Conservation (phyloP, 2,888 invertebrate genomes). For the Pedicia rivosa region DNA sequence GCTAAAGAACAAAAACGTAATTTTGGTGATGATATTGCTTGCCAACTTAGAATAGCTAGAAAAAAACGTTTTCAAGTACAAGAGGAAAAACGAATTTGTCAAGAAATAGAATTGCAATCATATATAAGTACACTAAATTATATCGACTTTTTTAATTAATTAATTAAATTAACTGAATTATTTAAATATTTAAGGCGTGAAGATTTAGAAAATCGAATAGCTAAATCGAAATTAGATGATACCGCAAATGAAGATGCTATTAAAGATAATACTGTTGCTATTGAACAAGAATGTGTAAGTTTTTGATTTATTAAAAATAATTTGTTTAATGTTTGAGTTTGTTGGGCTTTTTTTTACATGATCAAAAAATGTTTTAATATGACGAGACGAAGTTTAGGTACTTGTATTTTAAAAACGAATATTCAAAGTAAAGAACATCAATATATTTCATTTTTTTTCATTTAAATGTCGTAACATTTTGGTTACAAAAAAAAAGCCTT, state of each 20-base stretch:
- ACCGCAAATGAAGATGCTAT: slow-evolving; percentile 38
- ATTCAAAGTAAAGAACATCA: no score
- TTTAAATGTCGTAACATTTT: no score
- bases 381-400: no score
- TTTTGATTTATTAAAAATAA: slow-evolving; percentile 4
- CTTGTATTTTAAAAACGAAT: no score
- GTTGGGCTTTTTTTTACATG: no score
- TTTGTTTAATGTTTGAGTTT: no score
- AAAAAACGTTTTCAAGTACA: slow-evolving; percentile 83
- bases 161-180: no score
- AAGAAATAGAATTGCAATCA: slow-evolving; percentile 68
- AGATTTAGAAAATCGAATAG: slow-evolving; percentile 68
- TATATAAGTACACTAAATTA: slow-evolving; percentile 33
- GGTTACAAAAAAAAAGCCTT: no score
- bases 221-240: slow-evolving; percentile 42
- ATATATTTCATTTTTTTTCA: slow-evolving; percentile 3
- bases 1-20: slow-evolving; percentile 90
- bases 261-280: slow-evolving; percentile 43
- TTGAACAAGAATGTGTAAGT: slow-evolving; percentile 68
- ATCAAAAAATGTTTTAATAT: no score
- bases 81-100: slow-evolving; percentile 86
- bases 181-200: slow-evolving; percentile 65
- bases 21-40: slow-evolving; percentile 94
- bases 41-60: slow-evolving; percentile 72
- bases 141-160: no score